phyloP scores from a whole-genome alignment of 2,113 vertebrate species.

The Taxidea taxus region DNA sequence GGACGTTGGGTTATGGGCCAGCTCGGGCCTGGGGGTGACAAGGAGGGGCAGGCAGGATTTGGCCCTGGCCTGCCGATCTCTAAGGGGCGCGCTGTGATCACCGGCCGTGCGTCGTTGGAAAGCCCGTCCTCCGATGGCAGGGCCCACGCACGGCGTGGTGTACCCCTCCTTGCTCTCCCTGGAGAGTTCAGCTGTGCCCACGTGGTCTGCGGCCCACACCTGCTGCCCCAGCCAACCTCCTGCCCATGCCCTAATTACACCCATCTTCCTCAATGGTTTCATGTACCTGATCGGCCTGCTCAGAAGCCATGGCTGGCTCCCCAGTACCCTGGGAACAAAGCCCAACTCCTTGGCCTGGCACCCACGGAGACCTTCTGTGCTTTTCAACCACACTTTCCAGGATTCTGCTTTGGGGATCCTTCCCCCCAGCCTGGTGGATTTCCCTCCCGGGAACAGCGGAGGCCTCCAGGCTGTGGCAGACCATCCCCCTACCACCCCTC shows the following conservation, averaged over 20 bases:
- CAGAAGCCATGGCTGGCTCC: not conserved
- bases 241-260: rapidly evolving
- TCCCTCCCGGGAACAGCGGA: rapidly evolving
- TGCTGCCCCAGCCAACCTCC: not conserved
- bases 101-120: rapidly evolving
- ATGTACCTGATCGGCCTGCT: rapidly evolving
- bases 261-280: rapidly evolving
- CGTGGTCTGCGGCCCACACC: not conserved
- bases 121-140: rapidly evolving
- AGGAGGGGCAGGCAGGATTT: not conserved
- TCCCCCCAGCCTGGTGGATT: rapidly evolving
- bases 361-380: rapidly evolving
- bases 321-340: not conserved
- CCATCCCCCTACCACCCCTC: rapidly evolving
- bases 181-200: not conserved
- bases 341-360: not conserved
- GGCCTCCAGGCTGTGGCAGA: not conserved
- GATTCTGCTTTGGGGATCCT: not conserved
- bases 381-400: not conserved
- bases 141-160: rapidly evolving
- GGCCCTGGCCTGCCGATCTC: no score
- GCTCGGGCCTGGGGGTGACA: rapidly evolving
- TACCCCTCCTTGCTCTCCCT: not conserved
- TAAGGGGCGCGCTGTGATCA: rapidly evolving
- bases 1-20: rapidly evolving